These are phyloP conservation scores for Drosophila mercatorum DNA, from an alignment of 2,888 invertebrate species.

Conservation along the genomic window DNA sequence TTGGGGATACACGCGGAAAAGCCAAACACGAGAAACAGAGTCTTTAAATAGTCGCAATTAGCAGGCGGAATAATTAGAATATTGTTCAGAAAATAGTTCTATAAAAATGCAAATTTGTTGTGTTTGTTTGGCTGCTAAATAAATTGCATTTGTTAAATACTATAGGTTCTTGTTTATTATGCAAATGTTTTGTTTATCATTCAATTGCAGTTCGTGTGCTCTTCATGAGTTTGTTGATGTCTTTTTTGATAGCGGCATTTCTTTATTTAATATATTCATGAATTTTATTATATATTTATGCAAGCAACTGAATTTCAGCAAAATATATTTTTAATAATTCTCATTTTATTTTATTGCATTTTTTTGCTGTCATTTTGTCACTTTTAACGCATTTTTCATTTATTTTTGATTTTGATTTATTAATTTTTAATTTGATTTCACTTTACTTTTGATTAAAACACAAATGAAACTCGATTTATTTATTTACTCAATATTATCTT, in stretches of 20 bases:
- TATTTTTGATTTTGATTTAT: background rate
- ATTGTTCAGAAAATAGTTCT: background rate
- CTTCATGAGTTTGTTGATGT: background rate
- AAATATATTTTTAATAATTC: background rate
- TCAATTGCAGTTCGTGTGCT: background rate
- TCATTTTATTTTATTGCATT: background rate
- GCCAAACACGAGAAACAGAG: conserved; percentile 11
- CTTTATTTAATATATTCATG: background rate
- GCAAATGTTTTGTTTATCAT: conserved; percentile 6
- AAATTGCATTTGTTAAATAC: background rate
- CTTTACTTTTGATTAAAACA: conserved; percentile 12
- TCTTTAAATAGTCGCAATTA: conserved; percentile 35
- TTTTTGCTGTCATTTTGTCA: background rate
- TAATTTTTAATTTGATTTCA: background rate
- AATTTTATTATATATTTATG: background rate
- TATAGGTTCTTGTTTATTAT: conserved; percentile 8
- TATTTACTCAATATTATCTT: conserved; percentile 3
- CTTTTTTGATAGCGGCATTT: background rate
- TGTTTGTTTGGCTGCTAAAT: background rate
- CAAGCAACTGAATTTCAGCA: too few species aligned
- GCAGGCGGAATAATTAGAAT: background rate
- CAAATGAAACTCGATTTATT: conserved; percentile 36
- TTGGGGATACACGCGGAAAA: conserved; percentile 41
- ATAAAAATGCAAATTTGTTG: conserved; percentile 14
- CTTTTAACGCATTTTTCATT: background rate